Conservation (phyloP, 1,140 invertebrate species). For the Drosophila sulfurigaster region DNA sequence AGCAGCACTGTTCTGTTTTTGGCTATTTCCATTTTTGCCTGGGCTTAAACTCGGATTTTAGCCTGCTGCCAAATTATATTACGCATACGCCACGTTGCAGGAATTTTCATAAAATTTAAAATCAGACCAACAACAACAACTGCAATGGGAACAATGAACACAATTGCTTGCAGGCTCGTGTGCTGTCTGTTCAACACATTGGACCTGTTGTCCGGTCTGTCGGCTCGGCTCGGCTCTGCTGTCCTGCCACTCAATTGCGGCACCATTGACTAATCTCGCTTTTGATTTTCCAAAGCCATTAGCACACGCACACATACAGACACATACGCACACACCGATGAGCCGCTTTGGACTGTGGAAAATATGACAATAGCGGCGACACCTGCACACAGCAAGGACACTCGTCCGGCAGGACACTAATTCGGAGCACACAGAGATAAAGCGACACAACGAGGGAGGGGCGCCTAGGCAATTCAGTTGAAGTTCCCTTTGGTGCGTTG, state of each 20-base stretch:
- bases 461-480: conserved; percentile 13
- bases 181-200: conserved; percentile 14
- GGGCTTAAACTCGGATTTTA: conserved; percentile 47
- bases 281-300: conserved; percentile 67
- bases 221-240: conserved; percentile 17
- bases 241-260: conserved; percentile 57
- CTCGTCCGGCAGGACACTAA: conserved; percentile 48
- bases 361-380: conserved; percentile 58
- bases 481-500: conserved; percentile 56
- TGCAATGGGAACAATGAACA: conserved; percentile 29
- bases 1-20: conserved; percentile 16
- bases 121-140: conserved; percentile 19
- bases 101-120: conserved; percentile 52
- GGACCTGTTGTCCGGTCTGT: conserved; percentile 21
- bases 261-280: conserved; percentile 62
- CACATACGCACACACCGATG: conserved; percentile 5
- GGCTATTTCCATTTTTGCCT: conserved; percentile 35
- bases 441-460: not conserved
- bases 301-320: conserved; percentile 43
- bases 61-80: conserved; percentile 47
- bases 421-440: conserved; percentile 45
- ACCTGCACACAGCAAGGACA: conserved; percentile 39
- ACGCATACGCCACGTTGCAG: conserved; percentile 42
- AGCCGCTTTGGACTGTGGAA: conserved; percentile 39
- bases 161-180: conserved; percentile 30